phyloP scores from a whole-genome alignment of 1,140 invertebrate genomes.

The Diorhabda elongata region DNA sequence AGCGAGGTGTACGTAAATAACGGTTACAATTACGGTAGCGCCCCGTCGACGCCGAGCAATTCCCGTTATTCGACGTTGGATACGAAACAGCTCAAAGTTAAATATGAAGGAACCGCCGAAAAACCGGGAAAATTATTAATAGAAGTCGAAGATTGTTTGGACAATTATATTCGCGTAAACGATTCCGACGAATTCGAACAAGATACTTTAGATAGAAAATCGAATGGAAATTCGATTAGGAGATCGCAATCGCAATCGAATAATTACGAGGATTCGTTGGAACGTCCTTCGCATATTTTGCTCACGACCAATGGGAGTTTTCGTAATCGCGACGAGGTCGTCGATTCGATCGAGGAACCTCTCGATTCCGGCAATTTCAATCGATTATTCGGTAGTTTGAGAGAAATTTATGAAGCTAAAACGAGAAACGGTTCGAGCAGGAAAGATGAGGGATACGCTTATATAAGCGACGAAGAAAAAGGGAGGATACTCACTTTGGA shows the following conservation, averaged over 20 bases:
- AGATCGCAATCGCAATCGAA: conserved; percentile 18
- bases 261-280: conserved; percentile 54
- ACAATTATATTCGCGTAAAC: conserved; percentile 64
- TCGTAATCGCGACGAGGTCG: conserved; percentile 46
- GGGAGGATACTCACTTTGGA: conserved; percentile 60
- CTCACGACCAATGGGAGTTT: conserved; percentile 60
- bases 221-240: conserved; percentile 52
- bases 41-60: conserved; percentile 55
- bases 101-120: conserved; percentile 54
- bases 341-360: conserved; percentile 10
- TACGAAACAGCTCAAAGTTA: conserved; percentile 53
- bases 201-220: conserved; percentile 78
- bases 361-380: conserved; percentile 36
- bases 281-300: conserved; percentile 55
- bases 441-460: conserved; percentile 38
- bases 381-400: conserved; percentile 60
- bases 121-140: conserved; percentile 71
- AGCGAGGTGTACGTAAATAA: conserved; percentile 77
- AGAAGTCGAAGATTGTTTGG: conserved; percentile 69
- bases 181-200: conserved; percentile 76
- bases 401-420: conserved; percentile 68
- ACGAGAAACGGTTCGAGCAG: conserved; percentile 40
- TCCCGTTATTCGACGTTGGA: conserved; percentile 60
- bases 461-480: conserved; percentile 27
- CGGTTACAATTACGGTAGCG: conserved; percentile 63